Base-by-base conservation (phyloP, 2,113 vertebrate genomes). In the Trogon surrucura region DNA sequence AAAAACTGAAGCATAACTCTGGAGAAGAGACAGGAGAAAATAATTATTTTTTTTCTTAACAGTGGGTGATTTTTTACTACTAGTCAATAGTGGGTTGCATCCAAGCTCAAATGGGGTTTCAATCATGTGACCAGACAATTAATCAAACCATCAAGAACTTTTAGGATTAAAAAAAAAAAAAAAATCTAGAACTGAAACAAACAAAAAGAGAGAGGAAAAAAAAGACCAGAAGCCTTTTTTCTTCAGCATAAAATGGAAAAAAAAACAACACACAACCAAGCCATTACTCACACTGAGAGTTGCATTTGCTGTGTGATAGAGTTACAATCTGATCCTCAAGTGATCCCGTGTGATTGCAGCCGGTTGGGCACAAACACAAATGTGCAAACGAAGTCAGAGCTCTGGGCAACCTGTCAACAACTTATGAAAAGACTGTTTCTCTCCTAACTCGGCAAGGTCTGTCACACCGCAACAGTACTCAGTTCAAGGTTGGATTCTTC, bases 381-480 rank as follows among this genome's bases (percentile, higher is more conserved):
- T 70, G 67, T 26, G 13, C 61, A 74, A 29, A 80, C 44, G 57
- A 72, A 50, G 51, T 21, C 9, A 3, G 47, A 83, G 34, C 34
- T 41, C 19, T 78, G 91, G 69, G 70, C 71, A 65, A 67, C 53
- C 29, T 77, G 13, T 69, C 84, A 91, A 69, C 36, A 91, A 10
- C 34, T 80, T 54, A 56, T 71, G 70, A 72, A 93, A 95, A 95
- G 72, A 26, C 27, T 53, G 12, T 21, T 92, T 91, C 64, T 95
- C 26, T 94, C 67, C 53, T 71, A 56, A 32, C 17, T 44, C 78
- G 53, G 78, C 51, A 71, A 14, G n/a, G 23, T 18, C 48, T 1
- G 0, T 61, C 54, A 23, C 41, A 72, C 61, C 0, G 0, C 61
- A 74, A 22, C 41, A 3, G 1, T n/a, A 20, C 18, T 83, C 12